Conservation (phyloP, 2,797 vertebrate genomes). For the Synaphobranchus kaupii region DNA sequence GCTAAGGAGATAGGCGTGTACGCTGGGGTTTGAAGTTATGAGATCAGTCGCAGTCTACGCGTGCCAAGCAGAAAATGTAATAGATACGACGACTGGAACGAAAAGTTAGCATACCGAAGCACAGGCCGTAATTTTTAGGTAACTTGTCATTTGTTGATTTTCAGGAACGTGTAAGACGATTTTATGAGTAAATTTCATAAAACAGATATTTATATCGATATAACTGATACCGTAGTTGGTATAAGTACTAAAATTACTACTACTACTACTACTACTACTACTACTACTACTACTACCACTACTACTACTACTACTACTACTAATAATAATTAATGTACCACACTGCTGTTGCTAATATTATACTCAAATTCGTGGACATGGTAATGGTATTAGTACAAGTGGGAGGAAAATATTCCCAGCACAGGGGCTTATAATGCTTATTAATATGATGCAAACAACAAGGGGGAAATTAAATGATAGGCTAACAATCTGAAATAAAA, state of each 20-base stretch:
- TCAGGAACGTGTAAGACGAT: not conserved
- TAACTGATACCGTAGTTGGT: not conserved
- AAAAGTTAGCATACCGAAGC: not conserved
- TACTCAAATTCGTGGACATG: not conserved
- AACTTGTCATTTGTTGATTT: not conserved
- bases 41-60: slow-evolving; percentile 37
- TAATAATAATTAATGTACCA: not conserved
- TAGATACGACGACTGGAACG: slow-evolving; percentile 14
- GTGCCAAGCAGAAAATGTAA: slow-evolving; percentile 38
- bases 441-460: not conserved
- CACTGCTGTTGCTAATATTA: not conserved
- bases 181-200: not conserved
- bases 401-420: not conserved
- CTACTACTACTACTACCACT: not conserved
- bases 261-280: not conserved
- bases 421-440: not conserved
- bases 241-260: not conserved
- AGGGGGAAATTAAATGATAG: not conserved
- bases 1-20: slow-evolving; percentile 23
- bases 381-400: not conserved
- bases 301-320: too few species aligned
- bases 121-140: not conserved
- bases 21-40: slow-evolving; percentile 48
- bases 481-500: too few species aligned
- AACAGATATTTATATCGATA: not conserved